Evolutionary conservation across 2,888 invertebrate species (phyloP).

Genomic region (Eupithecia pulchellata): DNA sequence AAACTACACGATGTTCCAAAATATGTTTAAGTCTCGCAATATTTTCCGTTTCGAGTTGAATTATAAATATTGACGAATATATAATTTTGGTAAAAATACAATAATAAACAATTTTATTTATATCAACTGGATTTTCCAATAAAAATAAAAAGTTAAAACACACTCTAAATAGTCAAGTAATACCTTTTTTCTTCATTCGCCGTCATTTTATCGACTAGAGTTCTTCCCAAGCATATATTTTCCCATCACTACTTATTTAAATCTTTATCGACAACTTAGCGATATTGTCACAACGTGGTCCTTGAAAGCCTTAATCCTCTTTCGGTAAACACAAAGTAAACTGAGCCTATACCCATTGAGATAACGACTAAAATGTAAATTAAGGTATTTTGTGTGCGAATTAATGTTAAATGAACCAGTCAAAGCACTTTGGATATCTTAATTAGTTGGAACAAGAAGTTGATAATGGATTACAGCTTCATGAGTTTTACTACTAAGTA

Average conservation of each 20-base stretch:
- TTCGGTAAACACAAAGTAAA: slow-evolving; percentile 28
- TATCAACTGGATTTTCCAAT: neutral
- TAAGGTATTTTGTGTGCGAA: slow-evolving; percentile 38
- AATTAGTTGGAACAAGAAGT: slow-evolving; percentile 44
- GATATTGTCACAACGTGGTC: slow-evolving; percentile 39
- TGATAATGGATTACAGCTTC: slow-evolving; percentile 20
- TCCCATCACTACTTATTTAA: slow-evolving; percentile 28
- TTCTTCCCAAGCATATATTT: neutral
- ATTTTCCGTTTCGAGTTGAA: neutral
- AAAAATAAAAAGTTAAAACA: too few species aligned
- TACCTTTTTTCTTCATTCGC: neutral
- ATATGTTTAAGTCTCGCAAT: neutral
- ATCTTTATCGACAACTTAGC: slow-evolving; percentile 40
- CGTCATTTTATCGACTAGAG: neutral
- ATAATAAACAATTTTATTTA: neutral
- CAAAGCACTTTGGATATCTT: slow-evolving; percentile 43
- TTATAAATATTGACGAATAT: neutral
- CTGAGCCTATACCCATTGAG: slow-evolving; percentile 26
- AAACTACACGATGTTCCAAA: neutral
- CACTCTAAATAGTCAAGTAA: too few species aligned
- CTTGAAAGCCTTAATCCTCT: slow-evolving; percentile 38
- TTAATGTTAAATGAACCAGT: slow-evolving; percentile 44
- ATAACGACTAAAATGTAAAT: slow-evolving; percentile 32
- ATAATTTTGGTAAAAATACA: neutral
- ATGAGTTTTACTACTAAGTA: neutral